phyloP scores from a whole-genome alignment of 2,797 vertebrate species.

The Thunnus albacares region DNA sequence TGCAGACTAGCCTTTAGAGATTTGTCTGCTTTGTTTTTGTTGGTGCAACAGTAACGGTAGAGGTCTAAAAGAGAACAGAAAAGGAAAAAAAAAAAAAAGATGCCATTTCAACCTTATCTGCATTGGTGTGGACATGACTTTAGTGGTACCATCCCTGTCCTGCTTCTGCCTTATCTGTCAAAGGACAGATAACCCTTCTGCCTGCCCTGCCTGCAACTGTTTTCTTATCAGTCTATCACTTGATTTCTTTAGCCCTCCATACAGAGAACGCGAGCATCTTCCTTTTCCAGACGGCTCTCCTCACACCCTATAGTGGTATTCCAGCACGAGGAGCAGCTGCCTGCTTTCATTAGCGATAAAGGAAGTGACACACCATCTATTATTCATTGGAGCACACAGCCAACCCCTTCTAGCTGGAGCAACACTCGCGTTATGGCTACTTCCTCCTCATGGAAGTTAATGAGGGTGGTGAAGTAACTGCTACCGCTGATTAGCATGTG shows the following conservation, averaged over 20 bases:
- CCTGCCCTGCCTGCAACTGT: conserved; percentile 48
- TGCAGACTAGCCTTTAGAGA: not conserved
- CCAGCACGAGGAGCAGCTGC: conserved; percentile 64
- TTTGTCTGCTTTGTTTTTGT: not conserved
- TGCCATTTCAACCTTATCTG: conserved; percentile 29
- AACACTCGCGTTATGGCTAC: conserved; percentile 49
- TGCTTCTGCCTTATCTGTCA: conserved; percentile 37
- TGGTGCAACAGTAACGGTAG: not conserved
- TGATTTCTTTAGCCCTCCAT: conserved; percentile 28
- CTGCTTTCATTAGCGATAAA: conserved; percentile 75
- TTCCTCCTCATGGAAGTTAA: conserved; percentile 57
- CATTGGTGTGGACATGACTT: conserved; percentile 25
- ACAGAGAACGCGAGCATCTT: conserved; percentile 33
- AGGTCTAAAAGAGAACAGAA: not conserved
- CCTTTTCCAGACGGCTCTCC: conserved; percentile 34
- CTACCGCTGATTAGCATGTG: conserved; percentile 62
- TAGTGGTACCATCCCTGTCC: conserved; percentile 14
- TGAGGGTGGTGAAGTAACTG: conserved; percentile 47
- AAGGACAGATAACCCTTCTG: conserved; percentile 62
- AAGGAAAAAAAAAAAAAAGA: too few species aligned
- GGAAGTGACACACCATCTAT: conserved; percentile 75
- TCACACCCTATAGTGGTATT: conserved; percentile 38
- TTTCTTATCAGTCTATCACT: conserved; percentile 48
- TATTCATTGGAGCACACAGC: conserved; percentile 71
- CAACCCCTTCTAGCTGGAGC: conserved; percentile 50